Evolutionary conservation across 2,113 vertebrate genomes (phyloP).

Genomic region (Pitta sordida): DNA sequence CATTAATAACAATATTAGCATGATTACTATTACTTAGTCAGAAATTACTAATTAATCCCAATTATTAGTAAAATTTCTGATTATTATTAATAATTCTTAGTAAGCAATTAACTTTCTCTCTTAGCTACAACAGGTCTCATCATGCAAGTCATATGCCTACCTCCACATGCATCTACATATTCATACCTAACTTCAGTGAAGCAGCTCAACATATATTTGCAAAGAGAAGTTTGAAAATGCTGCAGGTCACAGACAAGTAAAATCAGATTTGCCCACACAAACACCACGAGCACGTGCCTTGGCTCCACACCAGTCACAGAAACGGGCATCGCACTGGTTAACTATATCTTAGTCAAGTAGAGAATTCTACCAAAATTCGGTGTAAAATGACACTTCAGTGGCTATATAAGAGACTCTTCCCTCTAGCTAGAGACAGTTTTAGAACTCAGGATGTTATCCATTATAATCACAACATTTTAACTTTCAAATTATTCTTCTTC

Average conservation of each 20-base stretch:
- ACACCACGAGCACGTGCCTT: conserved; percentile 62
- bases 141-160: background rate
- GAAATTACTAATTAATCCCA: background rate
- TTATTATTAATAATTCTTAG: background rate
- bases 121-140: background rate
- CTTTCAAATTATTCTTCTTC: background rate
- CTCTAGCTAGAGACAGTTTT: background rate
- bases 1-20: background rate
- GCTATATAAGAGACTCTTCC: background rate
- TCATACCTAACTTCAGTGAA: background rate
- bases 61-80: background rate
- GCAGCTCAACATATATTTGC: background rate
- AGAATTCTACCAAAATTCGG: background rate
- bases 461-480: background rate
- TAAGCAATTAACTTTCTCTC: background rate
- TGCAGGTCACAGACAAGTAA: background rate
- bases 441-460: background rate
- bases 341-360: background rate
- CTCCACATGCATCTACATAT: background rate
- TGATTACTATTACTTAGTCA: background rate
- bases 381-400: background rate
- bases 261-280: background rate
- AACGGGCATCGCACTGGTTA: conserved; percentile 73
- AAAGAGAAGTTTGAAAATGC: background rate
- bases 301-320: conserved; percentile 86